Evolutionary conservation across 2,888 invertebrate species (phyloP).

Genomic region (Polydrusus tereticollis): DNA sequence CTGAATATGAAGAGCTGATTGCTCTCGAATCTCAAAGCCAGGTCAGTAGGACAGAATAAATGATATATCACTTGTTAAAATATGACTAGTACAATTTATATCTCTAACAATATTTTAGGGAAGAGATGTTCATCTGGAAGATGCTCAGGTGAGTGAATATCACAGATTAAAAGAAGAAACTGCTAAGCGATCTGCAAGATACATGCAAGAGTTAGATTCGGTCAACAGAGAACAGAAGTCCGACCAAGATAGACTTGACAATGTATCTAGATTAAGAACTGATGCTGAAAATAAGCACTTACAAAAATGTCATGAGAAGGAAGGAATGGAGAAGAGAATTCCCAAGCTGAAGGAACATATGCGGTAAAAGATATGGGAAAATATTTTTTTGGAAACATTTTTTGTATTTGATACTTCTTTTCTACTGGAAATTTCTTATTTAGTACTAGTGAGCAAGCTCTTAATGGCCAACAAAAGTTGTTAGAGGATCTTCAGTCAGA

Average conservation of each 20-base stretch:
- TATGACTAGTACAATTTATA: no score
- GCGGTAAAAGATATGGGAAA: constrained; percentile 63
- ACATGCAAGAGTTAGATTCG: constrained; percentile 94
- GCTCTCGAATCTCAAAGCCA: constrained; percentile 85
- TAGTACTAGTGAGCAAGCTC: constrained; percentile 87
- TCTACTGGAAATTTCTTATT: constrained; percentile 18
- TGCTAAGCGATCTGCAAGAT: constrained; percentile 91
- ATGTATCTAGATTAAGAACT: constrained; percentile 88
- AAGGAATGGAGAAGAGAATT: constrained; percentile 93
- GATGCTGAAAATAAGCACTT: constrained; percentile 91
- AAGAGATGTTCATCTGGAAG: constrained; percentile 92
- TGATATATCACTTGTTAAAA: no score
- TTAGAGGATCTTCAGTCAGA: constrained; percentile 87
- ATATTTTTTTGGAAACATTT: not conserved
- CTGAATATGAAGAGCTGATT: constrained; percentile 85
- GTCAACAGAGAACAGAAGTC: constrained; percentile 97
- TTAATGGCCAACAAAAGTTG: constrained; percentile 89
- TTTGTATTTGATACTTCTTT: no score
- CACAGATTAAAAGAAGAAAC: constrained; percentile 96
- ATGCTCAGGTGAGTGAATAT: constrained; percentile 94
- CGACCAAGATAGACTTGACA: constrained; percentile 95
- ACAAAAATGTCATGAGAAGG: constrained; percentile 93
- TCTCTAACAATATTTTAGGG: constrained; percentile 71
- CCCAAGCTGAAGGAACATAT: constrained; percentile 97
- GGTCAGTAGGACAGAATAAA: constrained; percentile 26